These are phyloP conservation scores for Gibbula magus DNA, from an alignment of 2,888 invertebrate species.

Conservation along the genomic window DNA sequence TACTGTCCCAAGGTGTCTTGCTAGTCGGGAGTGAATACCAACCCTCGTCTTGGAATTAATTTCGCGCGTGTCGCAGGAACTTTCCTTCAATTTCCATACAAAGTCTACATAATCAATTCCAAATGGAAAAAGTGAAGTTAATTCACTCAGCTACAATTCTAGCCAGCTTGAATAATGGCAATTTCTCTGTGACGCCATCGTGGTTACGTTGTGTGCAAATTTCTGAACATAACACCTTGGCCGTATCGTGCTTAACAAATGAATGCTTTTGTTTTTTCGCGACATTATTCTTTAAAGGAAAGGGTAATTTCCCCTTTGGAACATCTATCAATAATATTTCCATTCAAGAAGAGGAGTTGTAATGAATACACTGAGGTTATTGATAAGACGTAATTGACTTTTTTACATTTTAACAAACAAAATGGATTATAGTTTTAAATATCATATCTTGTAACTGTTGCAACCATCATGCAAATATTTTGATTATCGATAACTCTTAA, in stretches of 20 bases:
- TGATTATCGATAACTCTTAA: no score
- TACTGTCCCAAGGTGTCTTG: neutral
- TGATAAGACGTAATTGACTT: no score
- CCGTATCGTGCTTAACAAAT: neutral
- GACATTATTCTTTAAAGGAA: neutral
- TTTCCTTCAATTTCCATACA: conserved; percentile 19
- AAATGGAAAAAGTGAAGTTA: conserved; percentile 10
- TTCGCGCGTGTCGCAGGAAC: neutral
- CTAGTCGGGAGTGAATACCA: neutral
- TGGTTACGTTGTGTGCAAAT: neutral
- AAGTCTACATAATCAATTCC: conserved; percentile 22
- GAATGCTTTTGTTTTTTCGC: neutral
- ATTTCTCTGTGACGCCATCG: neutral
- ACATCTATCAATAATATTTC: neutral
- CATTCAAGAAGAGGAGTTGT: no score
- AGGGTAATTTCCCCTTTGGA: neutral
- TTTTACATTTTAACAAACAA: no score
- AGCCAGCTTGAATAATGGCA: conserved; percentile 12
- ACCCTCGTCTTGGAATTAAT: neutral
- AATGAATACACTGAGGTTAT: no score
- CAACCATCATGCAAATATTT: no score
- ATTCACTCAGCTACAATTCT: neutral
- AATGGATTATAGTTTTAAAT: no score
- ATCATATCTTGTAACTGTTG: no score
- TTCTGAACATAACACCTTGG: neutral